A percentile compares a stretch with the other conserved stretches of the same genome.
These are phyloP conservation scores for Marasmarcha lunaedactyla DNA, from an alignment of 2,888 invertebrate species.

Conservation along the genomic window DNA sequence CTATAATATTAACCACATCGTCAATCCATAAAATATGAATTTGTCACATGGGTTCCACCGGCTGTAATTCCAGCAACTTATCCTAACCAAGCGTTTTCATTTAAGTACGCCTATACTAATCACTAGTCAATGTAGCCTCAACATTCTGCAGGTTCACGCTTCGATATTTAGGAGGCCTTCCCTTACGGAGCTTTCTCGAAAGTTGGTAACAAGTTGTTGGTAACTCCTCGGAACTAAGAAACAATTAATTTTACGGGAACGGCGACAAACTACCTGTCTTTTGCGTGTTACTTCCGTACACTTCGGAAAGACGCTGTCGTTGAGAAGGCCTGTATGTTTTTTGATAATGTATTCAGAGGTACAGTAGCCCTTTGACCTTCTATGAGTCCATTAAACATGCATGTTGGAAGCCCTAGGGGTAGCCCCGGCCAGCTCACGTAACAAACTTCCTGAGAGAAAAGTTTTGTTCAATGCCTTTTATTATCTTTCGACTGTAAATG, in stretches of 20 bases:
- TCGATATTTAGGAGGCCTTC: conserved; percentile 30
- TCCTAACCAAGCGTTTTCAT: background rate
- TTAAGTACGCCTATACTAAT: conserved; percentile 19
- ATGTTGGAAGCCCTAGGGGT: conserved; percentile 50
- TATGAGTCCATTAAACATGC: conserved; percentile 65
- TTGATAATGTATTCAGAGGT: conserved; percentile 59
- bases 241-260: conserved; percentile 66
- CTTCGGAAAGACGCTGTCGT: conserved; percentile 51
- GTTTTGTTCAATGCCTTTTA: conserved; percentile 46
- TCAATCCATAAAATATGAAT: too few species aligned
- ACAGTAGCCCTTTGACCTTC: conserved; percentile 60
- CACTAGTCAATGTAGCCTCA: conserved; percentile 31
- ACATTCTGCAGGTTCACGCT: conserved; percentile 38
- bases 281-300: conserved; percentile 41
- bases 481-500: conserved; percentile 35
- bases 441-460: conserved; percentile 59
- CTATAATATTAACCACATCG: too few species aligned
- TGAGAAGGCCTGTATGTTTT: conserved; percentile 33
- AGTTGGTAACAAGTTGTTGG: conserved; percentile 48
- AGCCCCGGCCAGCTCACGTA: conserved; percentile 47
- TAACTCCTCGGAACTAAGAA: conserved; percentile 56
- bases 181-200: conserved; percentile 44
- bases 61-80: background rate
- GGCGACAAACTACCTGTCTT: conserved; percentile 62
- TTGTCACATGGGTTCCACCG: background rate